phyloP scores from a whole-genome alignment of 2,888 invertebrate genomes.

The Blastobasis lacticolella region DNA sequence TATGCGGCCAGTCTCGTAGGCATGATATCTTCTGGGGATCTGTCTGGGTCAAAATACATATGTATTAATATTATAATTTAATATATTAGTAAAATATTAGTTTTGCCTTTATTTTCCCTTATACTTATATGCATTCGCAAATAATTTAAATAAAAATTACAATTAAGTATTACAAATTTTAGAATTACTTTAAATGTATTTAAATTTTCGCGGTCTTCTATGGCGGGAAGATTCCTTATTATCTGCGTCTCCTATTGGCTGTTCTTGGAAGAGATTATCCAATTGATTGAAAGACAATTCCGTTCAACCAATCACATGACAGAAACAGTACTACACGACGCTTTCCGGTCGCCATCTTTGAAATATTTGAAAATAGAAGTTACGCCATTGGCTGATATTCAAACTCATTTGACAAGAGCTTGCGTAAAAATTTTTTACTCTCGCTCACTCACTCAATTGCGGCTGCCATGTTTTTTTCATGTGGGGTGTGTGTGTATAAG shows the following conservation, averaged over 20 bases:
- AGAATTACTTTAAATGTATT: conserved; percentile 9
- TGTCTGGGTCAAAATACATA: too few species aligned
- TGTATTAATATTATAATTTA: too few species aligned
- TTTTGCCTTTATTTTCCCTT: too few species aligned
- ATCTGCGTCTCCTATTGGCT: conserved; percentile 30
- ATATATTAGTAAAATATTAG: too few species aligned
- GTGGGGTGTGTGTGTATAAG: conserved; percentile 76
- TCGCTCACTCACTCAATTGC: conserved; percentile 46
- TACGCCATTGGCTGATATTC: too few species aligned
- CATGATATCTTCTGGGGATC: too few species aligned
- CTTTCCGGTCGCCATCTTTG: conserved; percentile 49
- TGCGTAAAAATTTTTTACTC: conserved; percentile 63
- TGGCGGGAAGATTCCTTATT: conserved; percentile 34
- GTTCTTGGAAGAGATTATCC: conserved; percentile 19
- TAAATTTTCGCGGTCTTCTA: conserved; percentile 31
- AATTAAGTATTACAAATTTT: too few species aligned
- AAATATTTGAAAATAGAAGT: conserved; percentile 21
- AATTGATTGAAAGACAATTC: conserved; percentile 23
- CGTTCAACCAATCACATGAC: conserved; percentile 46
- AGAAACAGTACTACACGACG: conserved; percentile 33
- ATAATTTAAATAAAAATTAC: too few species aligned
- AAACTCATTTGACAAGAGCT: conserved; percentile 55
- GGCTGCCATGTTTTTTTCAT: conserved; percentile 86
- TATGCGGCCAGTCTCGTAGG: too few species aligned
- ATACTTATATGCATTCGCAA: too few species aligned